Percentiles rank a stretch among this genome's conserved stretches.
phyloP scores from a whole-genome alignment of 2,797 vertebrate species.

The Phaenicophaeus curvirostris region DNA sequence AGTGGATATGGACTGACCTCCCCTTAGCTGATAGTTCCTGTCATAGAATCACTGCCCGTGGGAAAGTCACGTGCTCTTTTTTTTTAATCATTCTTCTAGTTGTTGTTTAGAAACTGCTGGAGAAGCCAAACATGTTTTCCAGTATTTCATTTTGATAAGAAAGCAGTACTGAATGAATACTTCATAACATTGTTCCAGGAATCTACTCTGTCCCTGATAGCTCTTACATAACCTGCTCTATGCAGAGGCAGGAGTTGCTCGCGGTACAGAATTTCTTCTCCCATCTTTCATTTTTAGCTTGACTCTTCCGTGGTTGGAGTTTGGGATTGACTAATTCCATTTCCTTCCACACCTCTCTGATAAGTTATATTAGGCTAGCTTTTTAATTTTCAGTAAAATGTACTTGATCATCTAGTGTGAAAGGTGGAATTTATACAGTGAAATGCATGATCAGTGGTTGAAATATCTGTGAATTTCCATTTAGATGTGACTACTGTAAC shows the following conservation, averaged over 20 bases:
- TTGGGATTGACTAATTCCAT: not conserved
- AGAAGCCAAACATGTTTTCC: constrained; percentile 23
- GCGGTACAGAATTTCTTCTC: not conserved
- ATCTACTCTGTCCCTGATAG: not conserved
- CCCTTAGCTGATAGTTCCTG: not conserved
- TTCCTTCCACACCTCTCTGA: not conserved
- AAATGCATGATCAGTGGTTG: not conserved
- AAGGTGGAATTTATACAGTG: not conserved
- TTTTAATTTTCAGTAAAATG: not conserved
- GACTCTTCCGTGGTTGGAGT: not conserved
- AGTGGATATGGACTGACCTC: not conserved
- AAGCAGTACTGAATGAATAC: not conserved
- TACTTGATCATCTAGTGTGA: not conserved
- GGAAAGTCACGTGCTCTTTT: not conserved
- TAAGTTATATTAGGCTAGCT: not conserved
- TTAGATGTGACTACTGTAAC: not conserved
- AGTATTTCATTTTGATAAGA: constrained; percentile 26
- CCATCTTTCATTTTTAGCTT: not conserved
- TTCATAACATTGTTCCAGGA: not conserved
- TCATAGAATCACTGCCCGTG: not conserved
- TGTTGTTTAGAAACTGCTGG: not conserved
- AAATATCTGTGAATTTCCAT: not conserved
- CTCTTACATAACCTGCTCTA: not conserved
- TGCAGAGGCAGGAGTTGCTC: not conserved
- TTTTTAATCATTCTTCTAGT: not conserved